Percentiles rank a stretch among this genome's conserved stretches.
These are phyloP conservation scores for Limenitis camilla DNA, from an alignment of 2,888 invertebrate genomes.

Conservation along the genomic window DNA sequence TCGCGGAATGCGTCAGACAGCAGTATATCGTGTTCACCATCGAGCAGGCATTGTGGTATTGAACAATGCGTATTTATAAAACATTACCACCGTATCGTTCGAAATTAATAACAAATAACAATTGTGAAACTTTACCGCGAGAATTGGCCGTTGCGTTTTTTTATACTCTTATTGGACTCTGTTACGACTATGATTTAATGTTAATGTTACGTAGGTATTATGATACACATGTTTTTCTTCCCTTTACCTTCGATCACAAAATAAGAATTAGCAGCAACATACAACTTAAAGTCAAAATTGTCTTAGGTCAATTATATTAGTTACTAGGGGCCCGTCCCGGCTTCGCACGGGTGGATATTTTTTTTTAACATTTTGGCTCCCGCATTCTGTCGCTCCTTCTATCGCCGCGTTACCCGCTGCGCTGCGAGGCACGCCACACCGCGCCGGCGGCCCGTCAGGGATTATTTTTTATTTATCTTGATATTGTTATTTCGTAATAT, in stretches of 20 bases:
- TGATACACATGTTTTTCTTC: neutral
- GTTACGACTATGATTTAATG: slow-evolving; percentile 8
- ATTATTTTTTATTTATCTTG: no score
- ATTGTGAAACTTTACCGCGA: slow-evolving; percentile 71
- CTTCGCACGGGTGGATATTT: no score
- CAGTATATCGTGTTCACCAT: slow-evolving; percentile 54
- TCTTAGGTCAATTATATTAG: no score
- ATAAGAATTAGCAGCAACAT: neutral
- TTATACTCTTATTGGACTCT: slow-evolving; percentile 1
- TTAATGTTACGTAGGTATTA: no score
- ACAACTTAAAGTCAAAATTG: no score
- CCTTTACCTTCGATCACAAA: neutral
- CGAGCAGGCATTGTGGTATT: slow-evolving; percentile 67
- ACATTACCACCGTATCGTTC: slow-evolving; percentile 73
- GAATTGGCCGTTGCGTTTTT: slow-evolving; percentile 63
- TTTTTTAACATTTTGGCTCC: no score
- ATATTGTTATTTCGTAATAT: no score
- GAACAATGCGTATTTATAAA: slow-evolving; percentile 75
- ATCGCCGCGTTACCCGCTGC: no score
- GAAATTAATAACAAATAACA: slow-evolving; percentile 76
- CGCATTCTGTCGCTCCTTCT: no score
- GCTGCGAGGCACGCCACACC: no score
- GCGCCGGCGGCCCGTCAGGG: no score
- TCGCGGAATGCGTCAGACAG: slow-evolving; percentile 26
- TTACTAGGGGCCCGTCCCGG: no score